Base-by-base conservation (phyloP, 2,888 invertebrate species). In the Eudemis profundana region DNA sequence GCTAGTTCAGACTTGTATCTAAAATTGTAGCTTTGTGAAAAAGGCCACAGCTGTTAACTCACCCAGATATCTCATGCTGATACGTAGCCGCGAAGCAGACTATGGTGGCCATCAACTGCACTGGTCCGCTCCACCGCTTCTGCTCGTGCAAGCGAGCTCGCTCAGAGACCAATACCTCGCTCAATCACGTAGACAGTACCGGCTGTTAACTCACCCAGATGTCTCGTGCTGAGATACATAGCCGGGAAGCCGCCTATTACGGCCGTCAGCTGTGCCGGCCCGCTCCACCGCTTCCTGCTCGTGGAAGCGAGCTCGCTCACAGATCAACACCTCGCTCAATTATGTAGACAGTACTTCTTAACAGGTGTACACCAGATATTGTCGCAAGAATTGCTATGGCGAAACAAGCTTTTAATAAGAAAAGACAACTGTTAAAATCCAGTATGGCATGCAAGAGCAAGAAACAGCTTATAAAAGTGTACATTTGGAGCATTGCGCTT, bases 291-390 rank as follows among this genome's bases (percentile, higher is more conserved):
- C 51, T 84, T 84, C n/a, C 42, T 84, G 84, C 72, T 93, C 93
- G 79, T 96, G 96, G 95, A 96, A 96, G 69, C 94, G 93, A 51
- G 95, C 94, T 69, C 96, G 93, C 87, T 96, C 96, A 36, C 96
- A 92, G 0, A 96, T 96, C 42, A 96, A 84, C 47, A 96, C 95
- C 83, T 96, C 96, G 75, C 95, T 95, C 0, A 96, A n/a, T n/a
- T n/a, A n/a, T n/a, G n/a, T n/a, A n/a, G n/a, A n/a, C n/a, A n/a
- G n/a, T n/a, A n/a, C n/a, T n/a, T n/a, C n/a, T n/a, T n/a, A n/a
- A n/a, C n/a, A n/a, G n/a, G n/a, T n/a, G n/a, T n/a, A n/a, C n/a
- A n/a, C n/a, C n/a, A n/a, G n/a, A n/a, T n/a, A n/a, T n/a, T n/a
- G n/a, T n/a, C n/a, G n/a, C n/a, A n/a, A n/a, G n/a, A n/a, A n/a